Evolutionary conservation across 2,113 vertebrate species (phyloP), one percentile per base, ranked within the genome.

Genomic region (Pteronura brasiliensis): DNA sequence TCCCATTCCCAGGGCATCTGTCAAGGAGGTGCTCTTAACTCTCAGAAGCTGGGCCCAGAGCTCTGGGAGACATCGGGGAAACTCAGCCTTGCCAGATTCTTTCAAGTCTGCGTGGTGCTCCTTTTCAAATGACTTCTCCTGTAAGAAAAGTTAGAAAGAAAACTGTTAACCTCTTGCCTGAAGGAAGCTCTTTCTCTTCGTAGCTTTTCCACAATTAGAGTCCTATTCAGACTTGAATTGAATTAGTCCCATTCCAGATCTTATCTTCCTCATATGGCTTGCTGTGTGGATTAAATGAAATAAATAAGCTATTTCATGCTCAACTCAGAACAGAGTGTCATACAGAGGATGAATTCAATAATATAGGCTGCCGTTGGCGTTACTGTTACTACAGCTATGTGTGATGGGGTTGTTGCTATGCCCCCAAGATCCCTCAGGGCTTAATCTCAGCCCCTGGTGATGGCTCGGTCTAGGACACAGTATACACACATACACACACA

Each of bases 171-270:
- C 34, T 86, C 44, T 55, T 71, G 59, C 57, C 72, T 88, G 71
- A 63, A 90, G 77, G 59, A 76, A 95, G 65, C 44, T 10, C 86
- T 84, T 94, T 72, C 88, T 71, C n/a, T 93, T 72, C 65, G 71
- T 93, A 93, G 57, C 34, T 97, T 96, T 93, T 49, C 90, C 59
- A 86, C 88, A 81, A 85, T 97, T 93, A 39, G 65, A 97, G 39
- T 92, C 63, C 49, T 77, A 92, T 77, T 97, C 71, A 89, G 59
- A 81, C 36, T 82, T 89, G 90, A 86, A 88, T 86, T 93, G 93
- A 82, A 92, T 95, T 96, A 88, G 57, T 81, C 39, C 63, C 57
- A 65, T 65, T 92, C 71, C 42, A 11, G 34, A 44, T 47, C 67
- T 79, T 69, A 63, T 49, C 42, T 95, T 71, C 59, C 27, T 93